A percentile compares a stretch with the other conserved stretches of the same genome.
phyloP scores from a whole-genome alignment of 2,888 invertebrate genomes.

The Eupithecia tripunctaria region DNA sequence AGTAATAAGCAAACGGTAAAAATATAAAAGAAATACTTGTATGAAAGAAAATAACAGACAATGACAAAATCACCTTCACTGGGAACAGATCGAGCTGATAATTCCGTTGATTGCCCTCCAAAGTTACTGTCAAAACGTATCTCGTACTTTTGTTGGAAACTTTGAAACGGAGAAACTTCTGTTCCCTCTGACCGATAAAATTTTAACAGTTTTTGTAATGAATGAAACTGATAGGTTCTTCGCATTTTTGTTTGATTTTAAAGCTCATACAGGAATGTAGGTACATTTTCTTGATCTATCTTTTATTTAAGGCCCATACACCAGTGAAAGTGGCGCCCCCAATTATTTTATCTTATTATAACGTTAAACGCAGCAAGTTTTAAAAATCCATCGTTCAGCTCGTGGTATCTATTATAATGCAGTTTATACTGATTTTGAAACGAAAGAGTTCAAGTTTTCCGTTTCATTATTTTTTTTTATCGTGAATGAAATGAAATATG shows the following conservation, averaged over 20 bases:
- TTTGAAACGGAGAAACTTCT: conserved; percentile 31
- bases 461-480: no score
- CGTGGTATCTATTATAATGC: no score
- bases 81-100: conserved; percentile 39
- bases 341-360: no score
- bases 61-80: conserved; percentile 24
- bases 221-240: not conserved
- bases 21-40: conserved; percentile 24
- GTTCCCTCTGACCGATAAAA: conserved; percentile 23
- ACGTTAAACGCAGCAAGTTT: no score
- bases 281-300: no score
- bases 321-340: no score
- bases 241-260: not conserved
- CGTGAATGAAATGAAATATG: no score
- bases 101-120: conserved; percentile 38
- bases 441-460: no score
- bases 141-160: conserved; percentile 32
- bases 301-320: no score
- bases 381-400: no score
- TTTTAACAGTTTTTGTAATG: not conserved
- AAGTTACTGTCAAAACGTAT: conserved; percentile 40
- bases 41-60: conserved; percentile 32
- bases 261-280: no score
- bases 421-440: no score
- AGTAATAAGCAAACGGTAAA: not conserved